Evolutionary conservation across 2,113 vertebrate genomes (phyloP).

Genomic region (Meriones unguiculatus): DNA sequence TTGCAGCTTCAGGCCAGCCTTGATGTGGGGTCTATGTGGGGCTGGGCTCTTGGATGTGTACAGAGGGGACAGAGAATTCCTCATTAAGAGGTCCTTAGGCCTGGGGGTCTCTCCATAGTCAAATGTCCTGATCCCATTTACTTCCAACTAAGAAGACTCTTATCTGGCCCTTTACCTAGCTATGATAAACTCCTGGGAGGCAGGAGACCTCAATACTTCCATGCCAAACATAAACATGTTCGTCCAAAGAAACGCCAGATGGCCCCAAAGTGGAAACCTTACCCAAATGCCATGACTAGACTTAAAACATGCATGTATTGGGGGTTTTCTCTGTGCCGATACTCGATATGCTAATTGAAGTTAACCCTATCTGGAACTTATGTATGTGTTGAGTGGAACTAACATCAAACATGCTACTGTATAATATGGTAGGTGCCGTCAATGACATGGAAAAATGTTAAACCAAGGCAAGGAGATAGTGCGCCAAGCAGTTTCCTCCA

Average conservation of each 20-base stretch:
- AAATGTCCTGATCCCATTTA: too few species aligned
- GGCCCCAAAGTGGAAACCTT: background rate
- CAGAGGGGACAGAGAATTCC: background rate
- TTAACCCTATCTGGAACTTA: background rate
- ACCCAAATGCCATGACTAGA: background rate
- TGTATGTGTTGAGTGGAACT: background rate
- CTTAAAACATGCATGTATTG: background rate
- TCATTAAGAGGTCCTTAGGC: background rate
- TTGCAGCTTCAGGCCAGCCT: background rate
- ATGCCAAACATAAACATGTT: fast-evolving
- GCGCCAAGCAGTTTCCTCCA: fast-evolving
- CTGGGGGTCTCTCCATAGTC: background rate
- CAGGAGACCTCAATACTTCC: background rate
- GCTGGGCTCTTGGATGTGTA: background rate
- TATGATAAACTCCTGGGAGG: fast-evolving
- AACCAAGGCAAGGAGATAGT: fast-evolving
- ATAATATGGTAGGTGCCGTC: background rate
- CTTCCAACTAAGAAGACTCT: background rate
- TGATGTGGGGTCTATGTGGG: fast-evolving
- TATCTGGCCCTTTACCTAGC: fast-evolving
- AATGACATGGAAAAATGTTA: background rate
- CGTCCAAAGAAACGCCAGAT: fast-evolving
- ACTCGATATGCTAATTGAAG: background rate
- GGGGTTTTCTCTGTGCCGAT: background rate
- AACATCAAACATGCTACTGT: too few species aligned